A percentile compares a stretch with the other conserved stretches of the same genome.
Conservation (phyloP, 1,140 invertebrate genomes). For the Temnothorax curvispinosus region DNA sequence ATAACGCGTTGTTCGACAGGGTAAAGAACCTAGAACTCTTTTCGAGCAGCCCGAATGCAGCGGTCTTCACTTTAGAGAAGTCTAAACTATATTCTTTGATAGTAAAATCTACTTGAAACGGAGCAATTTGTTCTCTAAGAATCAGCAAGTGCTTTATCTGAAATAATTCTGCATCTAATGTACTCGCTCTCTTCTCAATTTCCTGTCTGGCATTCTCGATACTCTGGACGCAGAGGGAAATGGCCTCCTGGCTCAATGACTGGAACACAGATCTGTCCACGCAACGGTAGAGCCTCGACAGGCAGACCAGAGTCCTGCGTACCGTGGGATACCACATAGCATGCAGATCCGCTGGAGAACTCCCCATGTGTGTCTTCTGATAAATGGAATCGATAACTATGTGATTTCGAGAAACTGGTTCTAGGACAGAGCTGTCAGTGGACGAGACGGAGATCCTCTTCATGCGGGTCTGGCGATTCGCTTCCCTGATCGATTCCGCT, state of each 20-base stretch:
- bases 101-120: slow-evolving; percentile 98
- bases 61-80: slow-evolving; percentile 95
- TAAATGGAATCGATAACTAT: slow-evolving; percentile 81
- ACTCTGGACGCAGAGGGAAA: slow-evolving; percentile 96
- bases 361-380: slow-evolving; percentile 79
- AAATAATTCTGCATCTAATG: slow-evolving; percentile 97
- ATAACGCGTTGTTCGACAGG: slow-evolving; percentile 95
- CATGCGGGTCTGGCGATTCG: slow-evolving; percentile 78
- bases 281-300: slow-evolving; percentile 98
- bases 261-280: slow-evolving; percentile 98
- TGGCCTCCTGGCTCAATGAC: slow-evolving; percentile 97
- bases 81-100: slow-evolving; percentile 96
- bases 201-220: slow-evolving; percentile 91
- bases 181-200: slow-evolving; percentile 89
- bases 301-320: slow-evolving; percentile 95
- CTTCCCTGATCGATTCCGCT: slow-evolving; percentile 82
- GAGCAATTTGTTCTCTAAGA: slow-evolving; percentile 98
- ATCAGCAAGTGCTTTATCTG: slow-evolving; percentile 99
- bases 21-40: slow-evolving; percentile 95
- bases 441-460: slow-evolving; percentile 82
- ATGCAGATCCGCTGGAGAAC: slow-evolving; percentile 97
- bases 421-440: slow-evolving; percentile 71
- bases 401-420: slow-evolving; percentile 79
- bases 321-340: slow-evolving; percentile 99
- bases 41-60: slow-evolving; percentile 94